Percentiles rank a stretch among this genome's conserved stretches.
These are phyloP conservation scores for Drosophila lacteicornis DNA, from an alignment of 1,140 invertebrate species.

Conservation along the genomic window DNA sequence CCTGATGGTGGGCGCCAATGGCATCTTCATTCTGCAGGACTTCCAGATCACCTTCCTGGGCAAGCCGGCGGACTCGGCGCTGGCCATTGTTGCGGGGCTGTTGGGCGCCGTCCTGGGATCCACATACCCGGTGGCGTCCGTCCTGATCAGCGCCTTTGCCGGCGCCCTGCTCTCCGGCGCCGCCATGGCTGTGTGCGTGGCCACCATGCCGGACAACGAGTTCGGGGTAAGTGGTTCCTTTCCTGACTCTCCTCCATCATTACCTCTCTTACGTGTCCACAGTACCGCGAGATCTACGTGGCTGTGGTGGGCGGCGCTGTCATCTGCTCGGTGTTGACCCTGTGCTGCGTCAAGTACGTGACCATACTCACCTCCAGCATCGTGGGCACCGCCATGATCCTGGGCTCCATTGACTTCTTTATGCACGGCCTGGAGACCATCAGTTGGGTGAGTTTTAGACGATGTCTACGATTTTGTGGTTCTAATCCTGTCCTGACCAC, in stretches of 20 bases:
- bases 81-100: conserved; percentile 80
- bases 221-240: conserved; percentile 73
- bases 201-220: conserved; percentile 84
- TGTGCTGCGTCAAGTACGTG: conserved; percentile 83
- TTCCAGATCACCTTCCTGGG: conserved; percentile 79
- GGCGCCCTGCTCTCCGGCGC: conserved; percentile 79
- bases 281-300: conserved; percentile 82
- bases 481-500: not conserved
- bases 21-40: conserved; percentile 79
- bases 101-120: conserved; percentile 81
- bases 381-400: conserved; percentile 83
- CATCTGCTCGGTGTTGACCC: conserved; percentile 80
- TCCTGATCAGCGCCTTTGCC: conserved; percentile 80
- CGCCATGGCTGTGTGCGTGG: conserved; percentile 81
- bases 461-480: not conserved
- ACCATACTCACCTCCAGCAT: conserved; percentile 83
- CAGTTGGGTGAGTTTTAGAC: conserved; percentile 66
- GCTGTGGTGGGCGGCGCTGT: conserved; percentile 81
- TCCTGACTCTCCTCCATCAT: not conserved
- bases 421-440: conserved; percentile 81
- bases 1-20: conserved; percentile 91
- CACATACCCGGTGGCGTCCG: conserved; percentile 81
- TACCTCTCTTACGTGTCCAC: not conserved
- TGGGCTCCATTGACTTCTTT: conserved; percentile 81
- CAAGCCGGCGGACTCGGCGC: conserved; percentile 80